Evolutionary conservation across 1,140 invertebrate species (phyloP), one percentile per base, ranked within the genome.

Genomic region (Aphis craccivora): DNA sequence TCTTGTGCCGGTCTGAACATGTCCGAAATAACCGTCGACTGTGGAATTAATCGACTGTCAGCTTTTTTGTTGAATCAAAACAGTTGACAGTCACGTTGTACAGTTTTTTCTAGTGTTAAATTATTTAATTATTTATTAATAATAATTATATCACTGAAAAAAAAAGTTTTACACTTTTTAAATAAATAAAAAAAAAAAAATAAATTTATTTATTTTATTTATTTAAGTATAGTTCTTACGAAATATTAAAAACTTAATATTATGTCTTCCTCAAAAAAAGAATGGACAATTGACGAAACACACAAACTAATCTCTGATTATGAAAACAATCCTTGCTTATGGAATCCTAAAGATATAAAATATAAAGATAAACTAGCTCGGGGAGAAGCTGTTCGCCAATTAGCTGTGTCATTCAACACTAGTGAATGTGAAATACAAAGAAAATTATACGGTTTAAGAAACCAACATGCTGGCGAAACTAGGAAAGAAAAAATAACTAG

Each of bases 271-370:
- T 55, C n/a, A 88, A 43, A 88, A 88, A 88, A 53, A 51, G 30
- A 88, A 53, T 88, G 45, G 48, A 88, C 87, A 22, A 37, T 88
- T 51, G 30, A 35, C 5, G 45, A 88, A n/a, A 88, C 48, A 35
- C n/a, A 88, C 22, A 88, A 37, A 88, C 48, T 53, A 35, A 88
- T 53, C 5, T 48, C 18, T 35, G n/a, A 53, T 35, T 53, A 88
- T 88, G 45, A 88, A 88, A 88, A 88, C 20, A 88, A 88, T 88
- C 87, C 87, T 51, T 88, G 45, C 37, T 35, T 88, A 35, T 88
- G 45, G 45, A 53, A 88, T 88, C 48, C 48, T 20, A 88, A 88
- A 88, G 30, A 88, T n/a, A 20, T 35, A 18, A 53, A 88, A 88
- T 88, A 88, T 88, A 88, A 88, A 51, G 48, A 88, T 51, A 87